Base-by-base conservation (phyloP, 2,888 invertebrate species). In the Nymphalis polychloros region DNA sequence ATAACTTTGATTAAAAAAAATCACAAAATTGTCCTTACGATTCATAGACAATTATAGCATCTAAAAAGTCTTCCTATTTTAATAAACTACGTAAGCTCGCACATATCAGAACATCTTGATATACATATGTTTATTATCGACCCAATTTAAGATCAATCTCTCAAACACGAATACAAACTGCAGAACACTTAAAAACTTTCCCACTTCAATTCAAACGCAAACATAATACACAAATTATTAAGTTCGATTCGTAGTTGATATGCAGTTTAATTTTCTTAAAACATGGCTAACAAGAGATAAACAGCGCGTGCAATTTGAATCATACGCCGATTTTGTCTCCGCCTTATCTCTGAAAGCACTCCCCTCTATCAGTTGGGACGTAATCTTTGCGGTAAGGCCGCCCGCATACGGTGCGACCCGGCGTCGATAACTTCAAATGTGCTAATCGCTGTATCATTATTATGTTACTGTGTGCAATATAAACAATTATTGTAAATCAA, bases 341-440 rank as follows among this genome's bases (percentile, higher is more conserved):
- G 62, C 68, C 73, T 75, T 86, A 87, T 87, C 87, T 82, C 76
- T 75, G 80, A 86, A 84, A 87, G 87, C 87, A 88, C 87, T 88
- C 86, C 74, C 77, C 67, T 75, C 79, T 87, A 88, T 88, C 87
- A 72, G 59, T 66, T 68, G 69, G 64, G 75, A 74, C 78, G 79
- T 81, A 78, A 83, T 82, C 82, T 86, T 80, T 77, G 79, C 73
- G 53, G 57, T 80, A 78, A 83, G 74, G 82, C 74, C 66, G 70
- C 67, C 72, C 70, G 62, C 72, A 63, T 63, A 68, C 71, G 55
- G 59, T 16, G 63, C 59, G 67, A 67, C 57, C n/a, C 35, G 5
- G 0, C 17, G 53, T 31, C 67, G 57, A 67, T 67, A 62, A 41
- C 48, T 49, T 60, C 19, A 19, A 59, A 23, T 35, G 8, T 50